phyloP scores from a whole-genome alignment of 1,140 invertebrate genomes.

The Rhagoletis pomonella region DNA sequence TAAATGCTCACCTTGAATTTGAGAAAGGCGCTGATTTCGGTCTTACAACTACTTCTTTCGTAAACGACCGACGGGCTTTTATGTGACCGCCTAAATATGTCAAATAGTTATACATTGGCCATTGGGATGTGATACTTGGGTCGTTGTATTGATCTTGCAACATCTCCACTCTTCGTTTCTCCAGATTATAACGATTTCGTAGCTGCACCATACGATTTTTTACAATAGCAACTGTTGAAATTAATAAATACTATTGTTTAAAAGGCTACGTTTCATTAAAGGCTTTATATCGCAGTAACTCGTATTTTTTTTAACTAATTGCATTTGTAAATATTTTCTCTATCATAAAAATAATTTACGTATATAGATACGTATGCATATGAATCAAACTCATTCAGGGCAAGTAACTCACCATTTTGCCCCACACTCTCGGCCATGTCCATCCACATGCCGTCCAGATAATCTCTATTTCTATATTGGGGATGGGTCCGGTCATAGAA shows the following conservation, averaged over 20 bases:
- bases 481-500: conserved; percentile 55
- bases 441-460: conserved; percentile 41
- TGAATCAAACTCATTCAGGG: background rate
- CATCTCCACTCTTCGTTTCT: conserved; percentile 69
- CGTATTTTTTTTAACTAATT: background rate
- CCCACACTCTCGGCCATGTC: conserved; percentile 41
- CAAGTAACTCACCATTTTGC: conserved; percentile 24
- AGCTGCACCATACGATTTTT: conserved; percentile 70
- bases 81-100: conserved; percentile 70
- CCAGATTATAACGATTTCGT: conserved; percentile 72
- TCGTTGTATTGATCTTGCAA: conserved; percentile 54
- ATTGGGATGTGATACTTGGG: conserved; percentile 61
- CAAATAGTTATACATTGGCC: conserved; percentile 71
- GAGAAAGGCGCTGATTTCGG: conserved; percentile 36
- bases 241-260: background rate
- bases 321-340: background rate
- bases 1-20: conserved; percentile 43
- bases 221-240: conserved; percentile 59
- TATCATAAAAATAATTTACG: background rate
- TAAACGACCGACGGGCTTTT: conserved; percentile 60
- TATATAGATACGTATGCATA: background rate
- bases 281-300: background rate
- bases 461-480: conserved; percentile 54
- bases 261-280: background rate
- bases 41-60: conserved; percentile 36